Percentiles rank a stretch among this genome's conserved stretches.
Conservation (phyloP, 2,888 invertebrate species). For the Pyralis farinalis region DNA sequence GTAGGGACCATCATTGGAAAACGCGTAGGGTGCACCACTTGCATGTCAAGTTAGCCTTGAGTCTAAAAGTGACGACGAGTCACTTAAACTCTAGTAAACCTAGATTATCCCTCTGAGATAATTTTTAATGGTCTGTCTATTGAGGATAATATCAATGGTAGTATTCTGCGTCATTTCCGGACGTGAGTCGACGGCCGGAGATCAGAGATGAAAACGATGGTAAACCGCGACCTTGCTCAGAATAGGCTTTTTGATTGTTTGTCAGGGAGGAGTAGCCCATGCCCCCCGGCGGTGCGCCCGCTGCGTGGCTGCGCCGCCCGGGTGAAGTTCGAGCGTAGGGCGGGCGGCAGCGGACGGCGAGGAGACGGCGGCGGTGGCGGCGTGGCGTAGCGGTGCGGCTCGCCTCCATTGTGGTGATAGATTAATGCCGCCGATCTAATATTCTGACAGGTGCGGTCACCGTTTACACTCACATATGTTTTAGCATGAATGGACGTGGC, state of each 20-base stretch:
- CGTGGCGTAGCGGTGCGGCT: conserved; percentile 11
- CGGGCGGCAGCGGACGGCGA: no score
- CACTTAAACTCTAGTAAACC: no score
- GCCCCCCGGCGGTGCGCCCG: conserved; percentile 3
- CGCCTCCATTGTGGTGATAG: conserved; percentile 32
- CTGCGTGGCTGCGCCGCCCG: background rate
- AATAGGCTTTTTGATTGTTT: conserved; percentile 66
- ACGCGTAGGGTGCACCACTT: no score
- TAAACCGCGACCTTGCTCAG: conserved; percentile 54
- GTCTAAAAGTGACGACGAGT: no score
- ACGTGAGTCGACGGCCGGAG: conserved; percentile 51
- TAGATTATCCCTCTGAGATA: no score
- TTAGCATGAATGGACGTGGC: background rate
- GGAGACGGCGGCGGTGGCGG: conserved; percentile 14
- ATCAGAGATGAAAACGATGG: conserved; percentile 52
- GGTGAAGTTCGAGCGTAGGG: conserved; percentile 18
- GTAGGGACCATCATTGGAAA: no score
- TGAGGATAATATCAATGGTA: no score
- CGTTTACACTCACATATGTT: conserved; percentile 11
- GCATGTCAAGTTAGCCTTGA: no score
- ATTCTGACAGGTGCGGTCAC: conserved; percentile 65
- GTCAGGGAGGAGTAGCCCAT: conserved; percentile 15
- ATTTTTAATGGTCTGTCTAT: no score
- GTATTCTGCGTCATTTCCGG: conserved; percentile 21
- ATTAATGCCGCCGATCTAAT: conserved; percentile 72